These are phyloP conservation scores for Cossypha niveicapilla DNA, from an alignment of 2,797 vertebrate species.

Conservation along the genomic window DNA sequence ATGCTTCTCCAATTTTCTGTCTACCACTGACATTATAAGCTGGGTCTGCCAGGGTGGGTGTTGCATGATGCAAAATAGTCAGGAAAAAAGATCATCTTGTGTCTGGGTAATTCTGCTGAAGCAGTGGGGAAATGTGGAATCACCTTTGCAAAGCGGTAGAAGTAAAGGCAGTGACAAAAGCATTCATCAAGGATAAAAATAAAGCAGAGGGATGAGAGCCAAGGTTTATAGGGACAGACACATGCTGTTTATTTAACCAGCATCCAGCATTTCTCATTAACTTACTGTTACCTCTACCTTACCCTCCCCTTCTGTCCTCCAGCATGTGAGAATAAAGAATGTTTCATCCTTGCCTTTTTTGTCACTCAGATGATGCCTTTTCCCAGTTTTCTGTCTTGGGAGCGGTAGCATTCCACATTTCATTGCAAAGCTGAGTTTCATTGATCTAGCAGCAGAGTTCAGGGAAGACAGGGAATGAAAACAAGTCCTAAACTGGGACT, in stretches of 20 bases:
- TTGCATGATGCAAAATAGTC: not conserved
- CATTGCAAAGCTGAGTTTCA: not conserved
- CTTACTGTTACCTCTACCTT: not conserved
- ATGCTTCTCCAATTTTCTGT: not conserved
- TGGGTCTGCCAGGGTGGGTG: not conserved
- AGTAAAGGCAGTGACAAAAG: not conserved
- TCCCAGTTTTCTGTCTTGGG: slow-evolving; percentile 9
- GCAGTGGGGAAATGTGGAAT: not conserved
- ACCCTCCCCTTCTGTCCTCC: slow-evolving; percentile 9
- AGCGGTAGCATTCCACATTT: not conserved
- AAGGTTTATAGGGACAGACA: not conserved
- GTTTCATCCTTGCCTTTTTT: not conserved
- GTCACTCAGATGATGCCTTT: not conserved
- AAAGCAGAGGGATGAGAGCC: not conserved
- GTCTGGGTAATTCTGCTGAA: not conserved
- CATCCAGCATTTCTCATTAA: not conserved
- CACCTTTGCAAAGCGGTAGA: not conserved
- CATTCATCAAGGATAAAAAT: slow-evolving; percentile 5
- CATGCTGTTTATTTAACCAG: slow-evolving; percentile 19
- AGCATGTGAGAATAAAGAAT: not conserved
- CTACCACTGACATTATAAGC: not conserved
- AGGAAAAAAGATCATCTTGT: not conserved
- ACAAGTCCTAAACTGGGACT: slow-evolving; percentile 34
- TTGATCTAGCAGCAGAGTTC: slow-evolving; percentile 6
- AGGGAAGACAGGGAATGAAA: not conserved